A percentile compares a stretch with the other conserved stretches of the same genome.
These are phyloP conservation scores for Brienomyrus brachyistius DNA, from an alignment of 2,113 vertebrate genomes.

Conservation along the genomic window DNA sequence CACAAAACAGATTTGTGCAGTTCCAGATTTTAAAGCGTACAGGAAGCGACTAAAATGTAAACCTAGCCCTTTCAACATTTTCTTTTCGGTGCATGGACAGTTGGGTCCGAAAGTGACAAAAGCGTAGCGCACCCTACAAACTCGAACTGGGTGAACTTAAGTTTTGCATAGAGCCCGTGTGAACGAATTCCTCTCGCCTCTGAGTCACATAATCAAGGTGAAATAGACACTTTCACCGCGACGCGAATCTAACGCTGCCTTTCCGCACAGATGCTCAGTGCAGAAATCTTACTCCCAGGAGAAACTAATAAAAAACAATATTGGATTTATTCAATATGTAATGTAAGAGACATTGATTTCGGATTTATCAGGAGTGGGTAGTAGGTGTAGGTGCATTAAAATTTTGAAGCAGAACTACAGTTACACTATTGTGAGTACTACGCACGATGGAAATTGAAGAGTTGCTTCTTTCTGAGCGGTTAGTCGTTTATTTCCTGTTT, in stretches of 20 bases:
- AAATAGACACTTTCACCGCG: not conserved
- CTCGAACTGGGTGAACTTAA: not conserved
- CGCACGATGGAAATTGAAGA: not conserved
- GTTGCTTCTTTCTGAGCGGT: conserved; percentile 13
- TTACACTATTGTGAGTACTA: not conserved
- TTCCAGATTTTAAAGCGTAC: not conserved
- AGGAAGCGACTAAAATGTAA: not conserved
- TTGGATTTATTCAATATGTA: not conserved
- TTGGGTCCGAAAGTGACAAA: not conserved
- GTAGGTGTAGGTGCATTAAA: not conserved
- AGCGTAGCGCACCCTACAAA: not conserved
- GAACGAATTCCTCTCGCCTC: not conserved
- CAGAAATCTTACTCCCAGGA: not conserved
- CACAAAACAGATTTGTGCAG: not conserved
- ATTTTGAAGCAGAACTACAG: not conserved
- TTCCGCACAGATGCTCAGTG: not conserved
- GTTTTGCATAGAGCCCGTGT: not conserved
- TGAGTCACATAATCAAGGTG: not conserved
- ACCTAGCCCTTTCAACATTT: not conserved
- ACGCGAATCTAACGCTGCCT: not conserved
- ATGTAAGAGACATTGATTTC: not conserved
- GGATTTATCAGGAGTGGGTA: not conserved
- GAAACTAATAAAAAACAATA: not conserved
- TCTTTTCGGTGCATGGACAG: not conserved
- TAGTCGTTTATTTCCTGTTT: conserved; percentile 32